Base-by-base conservation (phyloP, 1,140 invertebrate genomes). In the Micrasema longulum region DNA sequence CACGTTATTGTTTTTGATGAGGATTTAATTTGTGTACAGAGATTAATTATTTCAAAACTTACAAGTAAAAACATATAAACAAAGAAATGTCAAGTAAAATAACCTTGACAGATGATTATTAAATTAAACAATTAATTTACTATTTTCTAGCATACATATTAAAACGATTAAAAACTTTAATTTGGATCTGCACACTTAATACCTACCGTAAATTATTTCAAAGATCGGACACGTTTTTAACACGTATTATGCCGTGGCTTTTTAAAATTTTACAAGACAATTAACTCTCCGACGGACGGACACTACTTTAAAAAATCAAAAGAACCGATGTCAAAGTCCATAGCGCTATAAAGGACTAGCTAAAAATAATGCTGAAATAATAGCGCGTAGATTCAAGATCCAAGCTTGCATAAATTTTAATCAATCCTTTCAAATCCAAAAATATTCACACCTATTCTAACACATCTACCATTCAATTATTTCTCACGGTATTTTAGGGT, bases 201-300 rank as follows among this genome's bases (percentile, higher is more conserved):
- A 23, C 26, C 52, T 26, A n/a, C 52, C 26, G 23, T 26, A 3
- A 16, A 7, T n/a, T 16, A 3, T 6, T 20, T 26, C 2, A 38
- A 20, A 60, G 18, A 35, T 22, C 23, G 43, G 47, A 64, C 60
- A 64, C 60, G 60, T 64, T 64, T 64, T 41, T 64, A n/a, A 64
- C 60, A 64, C 60, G 60, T 47, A 45, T 62, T 9, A 18, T 18
- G 20, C 22, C 50, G 50, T 31, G 23, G 14, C 45, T 20, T 48
- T 11, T 7, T 48, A 1, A 10, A 10, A 16, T 16, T n/a, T 41
- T n/a, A 10, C 47, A 20, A 16, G 23, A 14, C 12, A 12, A n/a
- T 47, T n/a, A 16, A 31, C 26, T 31, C 26, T 0, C 4, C 14
- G 2, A 23, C 23, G 18, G 14, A 14, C 16, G 23, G 60, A 45